Evolutionary conservation across 2,797 vertebrate species (phyloP).

Genomic region (Trematomus bernacchii): DNA sequence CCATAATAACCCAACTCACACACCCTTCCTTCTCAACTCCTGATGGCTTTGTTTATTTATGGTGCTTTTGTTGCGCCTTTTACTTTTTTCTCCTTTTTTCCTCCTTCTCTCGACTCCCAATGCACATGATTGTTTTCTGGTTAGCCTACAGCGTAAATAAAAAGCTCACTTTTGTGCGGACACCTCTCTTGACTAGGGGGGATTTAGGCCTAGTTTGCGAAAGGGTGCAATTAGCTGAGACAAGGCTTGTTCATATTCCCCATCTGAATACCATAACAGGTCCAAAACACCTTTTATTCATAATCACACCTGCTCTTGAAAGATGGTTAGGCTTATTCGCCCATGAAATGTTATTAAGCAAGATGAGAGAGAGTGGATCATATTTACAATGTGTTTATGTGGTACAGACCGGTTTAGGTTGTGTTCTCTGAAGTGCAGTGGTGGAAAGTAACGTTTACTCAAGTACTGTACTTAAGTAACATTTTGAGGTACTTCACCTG

Average conservation of each 20-base stretch:
- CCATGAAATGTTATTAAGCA: conserved; percentile 23
- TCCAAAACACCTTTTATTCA: conserved; percentile 68
- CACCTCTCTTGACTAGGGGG: conserved; percentile 54
- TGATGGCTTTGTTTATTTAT: conserved; percentile 38
- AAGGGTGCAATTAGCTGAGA: conserved; percentile 74
- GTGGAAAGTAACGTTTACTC: too few species aligned
- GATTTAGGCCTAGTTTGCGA: conserved; percentile 61
- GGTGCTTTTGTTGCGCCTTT: conserved; percentile 21
- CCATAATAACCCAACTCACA: conserved; percentile 27
- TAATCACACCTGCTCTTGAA: conserved; percentile 65
- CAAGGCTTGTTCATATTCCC: conserved; percentile 77
- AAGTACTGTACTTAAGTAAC: too few species aligned
- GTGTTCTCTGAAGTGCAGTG: neutral
- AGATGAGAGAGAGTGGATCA: conserved; percentile 17
- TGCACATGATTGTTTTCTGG: conserved; percentile 66
- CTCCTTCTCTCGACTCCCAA: conserved; percentile 49
- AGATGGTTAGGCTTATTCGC: conserved; percentile 46
- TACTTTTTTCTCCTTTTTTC: neutral
- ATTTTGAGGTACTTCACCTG: too few species aligned
- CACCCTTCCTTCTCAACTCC: conserved; percentile 5
- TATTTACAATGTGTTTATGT: conserved; percentile 19
- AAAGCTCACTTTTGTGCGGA: conserved; percentile 62
- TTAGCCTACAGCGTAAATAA: conserved; percentile 73
- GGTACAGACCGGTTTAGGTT: conserved; percentile 14
- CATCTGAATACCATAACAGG: conserved; percentile 67